Base-by-base conservation (phyloP, 2,113 vertebrate genomes). In the Sarotherodon lohbergeri region DNA sequence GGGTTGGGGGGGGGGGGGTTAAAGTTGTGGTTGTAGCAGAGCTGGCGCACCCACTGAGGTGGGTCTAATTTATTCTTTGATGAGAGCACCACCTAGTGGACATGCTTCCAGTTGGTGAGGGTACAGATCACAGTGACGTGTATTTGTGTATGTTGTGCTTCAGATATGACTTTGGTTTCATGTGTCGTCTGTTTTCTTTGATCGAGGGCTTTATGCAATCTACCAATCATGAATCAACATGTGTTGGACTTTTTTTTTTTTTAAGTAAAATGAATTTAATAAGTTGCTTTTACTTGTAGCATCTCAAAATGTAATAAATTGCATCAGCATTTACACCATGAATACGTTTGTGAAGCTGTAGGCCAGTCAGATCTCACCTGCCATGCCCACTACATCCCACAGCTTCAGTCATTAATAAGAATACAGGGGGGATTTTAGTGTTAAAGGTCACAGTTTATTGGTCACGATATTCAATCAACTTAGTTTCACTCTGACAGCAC, bases 161-260 rank as follows among this genome's bases (percentile, higher is more conserved):
- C 71, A 66, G 80, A 84, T 56, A 12, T 82, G 59, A 80, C 79
- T 83, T 78, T 86, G 76, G 22, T 80, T 79, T 89, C 8, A 13
- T 89, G 56, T 83, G 82, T 55, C 59, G 80, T 89, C 84, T 32
- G 89, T 79, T 89, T 82, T 85, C 12, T 92, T 85, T 85, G 29
- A 84, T 93, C 68, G 82, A 83, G 87, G 91, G 90, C 89, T 89
- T 94, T 93, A 93, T 94, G 93, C 92, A 95, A 95, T 94, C 80
- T 83, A 66, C 80, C 81, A 86, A 89, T 93, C 55, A 88, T 89
- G 73, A 87, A 57, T 89, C 87, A 61, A 84, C 89, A 89, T 39
- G 86, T 93, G 89, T 88, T 93, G 89, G 86, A 87, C 91, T 43
- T 87, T 92, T 87, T 43, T 87, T 92, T 87, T 83, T 92, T 84